Base-by-base conservation (phyloP, 2,113 vertebrate genomes). In the Trinectes maculatus region DNA sequence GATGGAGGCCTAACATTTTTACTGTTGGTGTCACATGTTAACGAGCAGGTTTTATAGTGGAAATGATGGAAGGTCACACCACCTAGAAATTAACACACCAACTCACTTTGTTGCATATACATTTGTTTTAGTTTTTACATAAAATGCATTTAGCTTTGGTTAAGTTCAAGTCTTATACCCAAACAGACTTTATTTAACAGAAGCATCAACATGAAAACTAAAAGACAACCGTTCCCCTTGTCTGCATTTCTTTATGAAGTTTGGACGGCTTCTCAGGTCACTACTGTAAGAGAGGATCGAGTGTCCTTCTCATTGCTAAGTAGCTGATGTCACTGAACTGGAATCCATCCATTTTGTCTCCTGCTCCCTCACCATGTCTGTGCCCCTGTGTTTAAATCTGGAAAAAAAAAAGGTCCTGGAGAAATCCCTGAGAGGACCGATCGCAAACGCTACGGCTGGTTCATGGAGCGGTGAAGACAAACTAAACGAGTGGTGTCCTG, bases 1-100 rank as follows among this genome's bases (percentile, higher is more conserved):
- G 70, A 70, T 57, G 49, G 72, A 29, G 77, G 66, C 51, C 65
- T 55, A 53, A 56, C 68, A 85, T 37, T 91, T 37, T 91, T 80
- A 87, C 70, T 66, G 82, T 60, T 18, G 28, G 73, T 85, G 85
- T 87, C 79, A 79, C 73, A 77, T 80, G 85, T 85, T 82, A 85
- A 82, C 57, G 29, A 77, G 65, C 21, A 75, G 26, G 16, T 61
- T 82, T 89, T 86, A 82, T 47, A 25, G 53, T 43, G 42, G 21
- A 74, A 68, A 51, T 62, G 71, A 66, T 59, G 36, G 61, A 63
- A 74, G 55, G 85, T 84, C 82, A 80, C 60, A 62, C 52, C 58
- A 71, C 57, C 28, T 44, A 68, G 74, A 49, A 61, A 44, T 74
- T 28, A 66, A 56, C 60, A 39, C 52, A 59, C 33, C 37, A 26